These are phyloP conservation scores for Tinea trinotella DNA, from an alignment of 2,888 invertebrate genomes.

Conservation along the genomic window DNA sequence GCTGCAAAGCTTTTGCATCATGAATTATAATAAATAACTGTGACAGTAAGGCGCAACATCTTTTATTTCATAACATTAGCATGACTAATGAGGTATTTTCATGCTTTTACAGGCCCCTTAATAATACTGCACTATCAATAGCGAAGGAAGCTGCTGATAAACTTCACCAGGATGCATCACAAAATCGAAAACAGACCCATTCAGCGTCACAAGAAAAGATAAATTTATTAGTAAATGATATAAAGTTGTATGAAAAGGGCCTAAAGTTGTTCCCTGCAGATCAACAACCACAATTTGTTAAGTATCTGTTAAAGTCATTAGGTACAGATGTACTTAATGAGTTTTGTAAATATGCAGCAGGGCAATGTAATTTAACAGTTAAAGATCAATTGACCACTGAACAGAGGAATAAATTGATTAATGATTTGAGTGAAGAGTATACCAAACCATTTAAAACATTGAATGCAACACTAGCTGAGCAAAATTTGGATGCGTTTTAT, in stretches of 20 bases:
- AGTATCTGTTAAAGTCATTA: constrained; percentile 88
- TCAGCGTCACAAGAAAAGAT: constrained; percentile 87
- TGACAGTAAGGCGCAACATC: no score
- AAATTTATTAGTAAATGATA: constrained; percentile 80
- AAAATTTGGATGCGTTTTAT: constrained; percentile 85
- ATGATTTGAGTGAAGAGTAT: constrained; percentile 78
- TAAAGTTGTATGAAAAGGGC: constrained; percentile 86
- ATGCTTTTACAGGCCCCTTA: constrained; percentile 66
- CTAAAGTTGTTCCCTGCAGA: constrained; percentile 75
- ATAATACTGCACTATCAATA: constrained; percentile 75
- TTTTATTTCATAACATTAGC: no score
- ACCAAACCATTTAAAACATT: constrained; percentile 76
- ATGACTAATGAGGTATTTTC: no score
- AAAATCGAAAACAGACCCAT: constrained; percentile 82
- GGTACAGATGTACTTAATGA: constrained; percentile 87
- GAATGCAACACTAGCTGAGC: constrained; percentile 78
- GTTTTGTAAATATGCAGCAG: constrained; percentile 83
- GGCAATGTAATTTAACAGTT: constrained; percentile 77
- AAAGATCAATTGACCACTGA: constrained; percentile 75
- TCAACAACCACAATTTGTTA: constrained; percentile 78
- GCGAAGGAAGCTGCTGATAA: constrained; percentile 84
- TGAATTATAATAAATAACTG: no score
- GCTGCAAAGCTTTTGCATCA: no score
- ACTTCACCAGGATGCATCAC: constrained; percentile 79
- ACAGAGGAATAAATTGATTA: constrained; percentile 79